These are phyloP conservation scores for Notothenia rossii DNA, from an alignment of 2,113 vertebrate genomes.

Conservation along the genomic window DNA sequence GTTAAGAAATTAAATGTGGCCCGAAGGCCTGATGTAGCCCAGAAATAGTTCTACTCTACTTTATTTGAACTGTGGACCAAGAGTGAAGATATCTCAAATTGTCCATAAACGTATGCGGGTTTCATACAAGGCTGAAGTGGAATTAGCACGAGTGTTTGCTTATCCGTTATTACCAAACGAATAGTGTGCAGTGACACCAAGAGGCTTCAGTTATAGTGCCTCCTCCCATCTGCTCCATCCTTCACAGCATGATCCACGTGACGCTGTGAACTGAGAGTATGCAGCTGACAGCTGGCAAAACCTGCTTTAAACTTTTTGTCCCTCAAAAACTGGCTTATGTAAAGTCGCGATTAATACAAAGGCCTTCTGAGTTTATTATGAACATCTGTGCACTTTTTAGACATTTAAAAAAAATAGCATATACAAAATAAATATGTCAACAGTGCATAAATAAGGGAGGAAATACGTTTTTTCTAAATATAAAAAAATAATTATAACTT, in stretches of 20 bases:
- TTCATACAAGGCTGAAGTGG: background rate
- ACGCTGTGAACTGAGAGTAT: slow-evolving; percentile 14
- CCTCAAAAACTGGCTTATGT: background rate
- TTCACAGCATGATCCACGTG: slow-evolving; percentile 22
- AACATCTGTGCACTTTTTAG: background rate
- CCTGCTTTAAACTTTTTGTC: background rate
- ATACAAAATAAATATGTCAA: too few species aligned
- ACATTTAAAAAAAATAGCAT: background rate
- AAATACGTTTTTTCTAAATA: too few species aligned
- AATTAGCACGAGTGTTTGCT: slow-evolving; percentile 14
- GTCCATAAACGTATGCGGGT: background rate
- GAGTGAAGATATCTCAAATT: background rate
- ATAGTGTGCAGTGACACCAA: slow-evolving; percentile 12
- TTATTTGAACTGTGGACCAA: background rate
- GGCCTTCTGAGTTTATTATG: background rate
- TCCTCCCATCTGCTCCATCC: slow-evolving; percentile 62
- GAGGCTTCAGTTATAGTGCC: slow-evolving; percentile 25
- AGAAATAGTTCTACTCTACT: slow-evolving; percentile 2
- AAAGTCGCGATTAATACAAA: slow-evolving; percentile 4
- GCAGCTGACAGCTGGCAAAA: slow-evolving; percentile 58
- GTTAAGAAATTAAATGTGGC: slow-evolving; percentile 36
- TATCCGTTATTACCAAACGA: slow-evolving; percentile 42
- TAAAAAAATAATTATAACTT: too few species aligned
- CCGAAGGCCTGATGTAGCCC: slow-evolving; percentile 9
- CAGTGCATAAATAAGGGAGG: too few species aligned